Evolutionary conservation across 2,888 invertebrate genomes (phyloP).

Genomic region (Tachina grossa): DNA sequence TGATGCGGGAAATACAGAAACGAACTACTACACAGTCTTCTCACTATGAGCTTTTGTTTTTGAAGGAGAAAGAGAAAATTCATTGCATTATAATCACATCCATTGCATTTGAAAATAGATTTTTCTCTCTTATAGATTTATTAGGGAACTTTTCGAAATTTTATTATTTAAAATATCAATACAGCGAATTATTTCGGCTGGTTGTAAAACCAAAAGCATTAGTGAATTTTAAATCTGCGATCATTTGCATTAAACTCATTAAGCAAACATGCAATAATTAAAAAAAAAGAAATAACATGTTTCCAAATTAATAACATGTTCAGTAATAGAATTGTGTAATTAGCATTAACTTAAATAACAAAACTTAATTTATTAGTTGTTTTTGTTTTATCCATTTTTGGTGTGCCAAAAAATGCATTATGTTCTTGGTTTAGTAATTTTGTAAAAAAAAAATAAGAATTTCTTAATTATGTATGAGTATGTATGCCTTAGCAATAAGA

Average conservation of each 20-base stretch:
- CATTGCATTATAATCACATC: not conserved
- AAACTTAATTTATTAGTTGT: constrained; percentile 33
- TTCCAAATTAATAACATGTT: constrained; percentile 28
- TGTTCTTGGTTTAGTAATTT: not conserved
- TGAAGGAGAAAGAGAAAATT: not conserved
- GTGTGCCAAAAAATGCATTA: constrained; percentile 37
- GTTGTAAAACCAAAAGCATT: not conserved
- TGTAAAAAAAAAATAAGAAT: constrained; percentile 1
- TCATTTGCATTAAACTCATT: not conserved
- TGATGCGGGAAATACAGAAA: too few relatives aligned
- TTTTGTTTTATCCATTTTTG: not conserved
- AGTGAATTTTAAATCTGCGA: constrained; percentile 6
- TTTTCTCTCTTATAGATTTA: not conserved
- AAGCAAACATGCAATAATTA: not conserved
- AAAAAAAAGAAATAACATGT: constrained; percentile 25
- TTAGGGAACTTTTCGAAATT: not conserved
- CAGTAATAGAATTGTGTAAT: constrained; percentile 5
- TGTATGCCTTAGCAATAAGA: constrained; percentile 15
- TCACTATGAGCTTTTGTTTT: not conserved
- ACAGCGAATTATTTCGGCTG: constrained; percentile 4
- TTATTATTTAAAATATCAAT: not conserved
- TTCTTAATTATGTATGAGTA: constrained; percentile 5
- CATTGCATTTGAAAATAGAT: not conserved
- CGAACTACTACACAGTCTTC: too few relatives aligned
- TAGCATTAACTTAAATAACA: constrained; percentile 47